Evolutionary conservation across 1,140 invertebrate species (phyloP).

Genomic region (Rhyacophila brunnea): DNA sequence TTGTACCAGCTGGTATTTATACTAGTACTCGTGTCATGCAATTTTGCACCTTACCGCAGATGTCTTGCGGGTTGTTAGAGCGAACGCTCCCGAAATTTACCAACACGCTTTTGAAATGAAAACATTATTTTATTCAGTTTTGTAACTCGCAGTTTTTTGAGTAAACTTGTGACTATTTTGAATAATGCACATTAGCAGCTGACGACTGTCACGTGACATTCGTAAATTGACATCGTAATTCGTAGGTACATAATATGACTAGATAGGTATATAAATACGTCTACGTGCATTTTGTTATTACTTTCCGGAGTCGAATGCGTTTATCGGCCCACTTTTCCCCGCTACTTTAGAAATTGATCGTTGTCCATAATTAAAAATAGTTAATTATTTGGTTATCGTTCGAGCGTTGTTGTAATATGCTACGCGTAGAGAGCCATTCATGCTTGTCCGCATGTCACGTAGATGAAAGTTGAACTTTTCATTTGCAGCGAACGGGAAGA

Average conservation of each 20-base stretch:
- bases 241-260: too few species aligned
- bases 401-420: background rate
- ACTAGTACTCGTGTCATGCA: constrained; percentile 9
- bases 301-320: background rate
- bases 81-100: too few species aligned
- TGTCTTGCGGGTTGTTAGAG: too few species aligned
- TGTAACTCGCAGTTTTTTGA: too few species aligned
- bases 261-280: constrained; percentile 2
- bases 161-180: background rate
- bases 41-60: background rate
- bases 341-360: constrained; percentile 18
- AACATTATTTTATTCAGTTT: background rate
- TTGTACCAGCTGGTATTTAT: constrained; percentile 18
- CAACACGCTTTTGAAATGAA: background rate
- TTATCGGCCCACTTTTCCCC: constrained; percentile 8
- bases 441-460: background rate
- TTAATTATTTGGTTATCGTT: constrained; percentile 1
- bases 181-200: constrained; percentile 3
- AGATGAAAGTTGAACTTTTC: too few species aligned
- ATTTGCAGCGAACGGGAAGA: background rate
- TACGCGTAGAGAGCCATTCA: background rate
- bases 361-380: constrained; percentile 18
- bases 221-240: background rate
- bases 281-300: constrained; percentile 2
- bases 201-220: constrained; percentile 17